Conservation (phyloP, 2,113 vertebrate species). For the Mustela lutreola region DNA sequence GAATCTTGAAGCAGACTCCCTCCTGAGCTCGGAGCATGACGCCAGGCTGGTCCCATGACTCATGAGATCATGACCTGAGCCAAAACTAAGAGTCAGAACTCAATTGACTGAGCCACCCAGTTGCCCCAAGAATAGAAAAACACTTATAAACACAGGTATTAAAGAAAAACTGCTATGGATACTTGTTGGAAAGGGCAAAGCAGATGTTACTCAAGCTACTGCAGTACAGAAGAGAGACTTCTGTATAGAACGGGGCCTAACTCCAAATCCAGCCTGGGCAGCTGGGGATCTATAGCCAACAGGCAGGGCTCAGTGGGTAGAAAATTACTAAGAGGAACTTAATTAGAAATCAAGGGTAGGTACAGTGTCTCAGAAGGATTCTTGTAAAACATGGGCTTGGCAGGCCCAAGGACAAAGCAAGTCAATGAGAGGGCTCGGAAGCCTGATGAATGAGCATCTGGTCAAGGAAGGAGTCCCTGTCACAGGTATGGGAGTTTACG, state of each 20-base stretch:
- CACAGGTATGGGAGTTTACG: neutral
- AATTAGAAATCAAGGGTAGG: neutral
- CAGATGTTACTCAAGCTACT: neutral
- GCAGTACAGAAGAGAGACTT: neutral
- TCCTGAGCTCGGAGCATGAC: rapidly evolving
- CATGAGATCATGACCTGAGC: neutral
- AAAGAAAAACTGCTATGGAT: neutral
- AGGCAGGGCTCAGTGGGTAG: neutral
- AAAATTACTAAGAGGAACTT: neutral
- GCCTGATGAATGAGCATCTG: neutral
- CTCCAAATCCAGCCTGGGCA: neutral
- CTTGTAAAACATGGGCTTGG: neutral
- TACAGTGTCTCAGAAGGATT: neutral
- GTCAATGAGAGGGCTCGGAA: neutral
- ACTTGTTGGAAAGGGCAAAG: neutral
- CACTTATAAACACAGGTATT: neutral
- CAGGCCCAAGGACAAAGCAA: neutral
- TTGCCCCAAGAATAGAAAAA: neutral
- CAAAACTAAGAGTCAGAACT: neutral
- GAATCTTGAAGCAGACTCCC: neutral
- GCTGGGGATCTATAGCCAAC: neutral
- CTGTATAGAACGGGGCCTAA: neutral
- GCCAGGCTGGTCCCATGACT: neutral
- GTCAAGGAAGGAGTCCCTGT: neutral
- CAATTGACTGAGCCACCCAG: neutral